Conservation (phyloP, 2,888 invertebrate species). For the Syrphus vitripennis region DNA sequence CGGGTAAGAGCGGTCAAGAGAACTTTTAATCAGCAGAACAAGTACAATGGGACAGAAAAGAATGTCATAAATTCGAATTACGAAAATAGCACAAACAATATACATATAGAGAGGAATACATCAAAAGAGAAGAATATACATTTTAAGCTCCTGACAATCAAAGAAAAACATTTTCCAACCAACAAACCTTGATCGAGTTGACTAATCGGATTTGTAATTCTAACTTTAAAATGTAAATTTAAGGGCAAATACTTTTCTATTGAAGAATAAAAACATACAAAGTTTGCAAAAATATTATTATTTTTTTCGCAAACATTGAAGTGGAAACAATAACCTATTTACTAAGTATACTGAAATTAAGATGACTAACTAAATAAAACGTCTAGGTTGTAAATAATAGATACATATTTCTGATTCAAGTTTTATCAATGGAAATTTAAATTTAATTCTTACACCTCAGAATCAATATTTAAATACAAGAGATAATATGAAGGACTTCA, state of each 20-base stretch:
- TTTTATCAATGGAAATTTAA: not conserved
- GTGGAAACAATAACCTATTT: not conserved
- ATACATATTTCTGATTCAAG: too few relatives aligned
- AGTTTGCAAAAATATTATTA: too few relatives aligned
- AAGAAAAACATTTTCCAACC: too few relatives aligned
- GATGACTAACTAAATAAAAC: not conserved
- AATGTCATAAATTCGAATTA: not conserved
- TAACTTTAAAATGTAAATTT: not conserved
- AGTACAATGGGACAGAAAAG: not conserved
- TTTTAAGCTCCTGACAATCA: not conserved
- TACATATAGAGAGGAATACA: not conserved
- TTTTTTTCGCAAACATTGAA: too few relatives aligned
- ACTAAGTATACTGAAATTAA: not conserved
- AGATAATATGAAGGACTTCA: not conserved
- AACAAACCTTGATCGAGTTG: not conserved
- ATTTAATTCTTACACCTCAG: not conserved
- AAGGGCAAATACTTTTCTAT: not conserved
- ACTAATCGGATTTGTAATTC: not conserved
- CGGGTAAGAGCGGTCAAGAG: too few relatives aligned
- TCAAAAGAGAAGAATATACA: not conserved
- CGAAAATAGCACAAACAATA: not conserved
- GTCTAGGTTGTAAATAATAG: not conserved
- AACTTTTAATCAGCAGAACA: too few relatives aligned
- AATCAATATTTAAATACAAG: not conserved
- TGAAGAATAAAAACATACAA: too few relatives aligned